These are phyloP conservation scores for Muschampia plurimacula DNA, from an alignment of 2,888 invertebrate genomes.

Conservation along the genomic window DNA sequence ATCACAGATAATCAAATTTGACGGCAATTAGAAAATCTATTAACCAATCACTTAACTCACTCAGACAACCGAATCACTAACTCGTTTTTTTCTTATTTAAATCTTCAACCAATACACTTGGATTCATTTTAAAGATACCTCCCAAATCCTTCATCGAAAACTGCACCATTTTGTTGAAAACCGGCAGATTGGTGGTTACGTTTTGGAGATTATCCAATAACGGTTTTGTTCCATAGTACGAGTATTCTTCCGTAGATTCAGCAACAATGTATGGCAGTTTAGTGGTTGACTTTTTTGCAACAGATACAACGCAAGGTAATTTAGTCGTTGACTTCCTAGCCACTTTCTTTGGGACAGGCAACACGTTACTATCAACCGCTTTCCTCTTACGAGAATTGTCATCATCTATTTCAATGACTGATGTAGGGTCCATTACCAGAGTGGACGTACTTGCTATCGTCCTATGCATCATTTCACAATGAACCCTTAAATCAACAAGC, in stretches of 20 bases:
- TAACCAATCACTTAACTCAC: not conserved
- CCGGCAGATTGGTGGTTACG: slow-evolving; percentile 81
- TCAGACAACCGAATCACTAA: not conserved
- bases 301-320: slow-evolving; percentile 52
- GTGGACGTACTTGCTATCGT: not conserved
- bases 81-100: slow-evolving; percentile 7
- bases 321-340: slow-evolving; percentile 70
- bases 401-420: slow-evolving; percentile 39
- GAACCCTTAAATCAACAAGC: slow-evolving; percentile 56
- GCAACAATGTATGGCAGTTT: slow-evolving; percentile 61
- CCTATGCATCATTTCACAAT: slow-evolving; percentile 55
- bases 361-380: slow-evolving; percentile 30
- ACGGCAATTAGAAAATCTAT: not conserved
- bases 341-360: slow-evolving; percentile 49
- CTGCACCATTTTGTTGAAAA: slow-evolving; percentile 78
- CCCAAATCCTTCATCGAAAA: slow-evolving; percentile 79
- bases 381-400: slow-evolving; percentile 45
- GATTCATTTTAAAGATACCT: slow-evolving; percentile 81
- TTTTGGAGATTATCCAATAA: slow-evolving; percentile 64
- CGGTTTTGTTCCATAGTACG: slow-evolving; percentile 80
- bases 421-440: not conserved
- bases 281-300: slow-evolving; percentile 83
- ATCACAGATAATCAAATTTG: not conserved
- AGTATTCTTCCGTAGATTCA: slow-evolving; percentile 59
- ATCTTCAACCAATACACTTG: slow-evolving; percentile 76